A percentile compares a stretch with the other conserved stretches of the same genome.
phyloP scores from a whole-genome alignment of 2,797 vertebrate genomes.

The Antrozous pallidus region DNA sequence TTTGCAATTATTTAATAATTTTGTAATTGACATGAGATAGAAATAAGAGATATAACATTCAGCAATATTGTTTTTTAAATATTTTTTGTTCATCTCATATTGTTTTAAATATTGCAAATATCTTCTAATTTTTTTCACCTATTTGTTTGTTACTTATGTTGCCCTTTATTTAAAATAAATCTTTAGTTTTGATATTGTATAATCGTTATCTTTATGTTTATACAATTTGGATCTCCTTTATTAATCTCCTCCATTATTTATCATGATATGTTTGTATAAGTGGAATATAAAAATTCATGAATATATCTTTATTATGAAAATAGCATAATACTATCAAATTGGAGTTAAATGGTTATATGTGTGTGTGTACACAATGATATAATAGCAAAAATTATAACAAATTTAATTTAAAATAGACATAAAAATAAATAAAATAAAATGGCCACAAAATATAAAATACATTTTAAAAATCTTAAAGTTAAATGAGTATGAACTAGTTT shows the following conservation, averaged over 20 bases:
- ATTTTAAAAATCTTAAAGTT: neutral
- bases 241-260: slow-evolving; percentile 8
- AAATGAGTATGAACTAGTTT: neutral
- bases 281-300: neutral
- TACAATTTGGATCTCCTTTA: neutral
- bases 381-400: neutral
- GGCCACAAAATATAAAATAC: neutral
- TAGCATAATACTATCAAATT: neutral
- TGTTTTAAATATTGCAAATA: neutral
- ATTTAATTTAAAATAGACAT: slow-evolving; percentile 10
- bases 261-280: neutral
- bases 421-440: neutral
- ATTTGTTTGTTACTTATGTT: neutral
- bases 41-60: neutral
- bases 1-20: neutral
- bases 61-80: neutral
- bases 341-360: neutral
- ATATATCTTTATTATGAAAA: slow-evolving; percentile 13
- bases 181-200: neutral
- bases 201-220: slow-evolving; percentile 5
- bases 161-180: neutral
- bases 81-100: neutral
- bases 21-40: neutral
- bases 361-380: neutral
- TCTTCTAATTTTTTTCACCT: neutral